Base-by-base conservation (phyloP, 2,797 vertebrate species). In the Phrynocephalus guinanensis region DNA sequence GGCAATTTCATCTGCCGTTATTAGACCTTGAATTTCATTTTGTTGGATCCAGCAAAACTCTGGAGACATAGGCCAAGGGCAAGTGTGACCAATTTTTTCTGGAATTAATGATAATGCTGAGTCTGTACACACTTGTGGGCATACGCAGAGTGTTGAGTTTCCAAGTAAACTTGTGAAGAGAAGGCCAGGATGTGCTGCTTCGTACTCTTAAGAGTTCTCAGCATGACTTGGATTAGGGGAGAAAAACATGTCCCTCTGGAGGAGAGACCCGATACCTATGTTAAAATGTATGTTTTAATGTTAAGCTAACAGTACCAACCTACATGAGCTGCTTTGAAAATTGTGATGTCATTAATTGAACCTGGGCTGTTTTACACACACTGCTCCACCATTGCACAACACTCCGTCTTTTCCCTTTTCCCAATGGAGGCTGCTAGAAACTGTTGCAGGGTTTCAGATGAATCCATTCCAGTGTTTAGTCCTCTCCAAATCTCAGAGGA, bases 1-100 rank as follows among this genome's bases (percentile, higher is more conserved):
- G 50, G 13, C 24, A 33, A 44, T 5, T 73, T 22, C 7, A 11
- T 84, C 71, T 63, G 63, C 52, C 44, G 28, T 63, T 2, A 1
- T 26, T 72, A 28, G 22, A 30, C 22, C 5, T 68, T 7, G 16
- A 2, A 26, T 56, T 0, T 0, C 66, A 77, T 4, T 1, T 68
- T 26, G 44, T 72, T 26, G 2, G 16, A 6, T 81, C 56, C 52
- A 75, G 28, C 18, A 76, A 26, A n/a, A 9, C 33, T 48, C 56
- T 26, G 79, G 33, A n/a, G 16, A 71, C 83, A 52, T 85, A 77
- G 56, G 86, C 7, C 15, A 70, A 48, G 44, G 81, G 78, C 71
- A 88, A 30, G 77, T 67, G 83, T 90, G 79, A 70, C 66, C n/a
- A 78, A 52, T 44, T 52, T 76, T 33, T 76, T 33, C 38, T 20